These are phyloP conservation scores for Urechis unicinctus DNA, from an alignment of 2,888 invertebrate species.

Conservation along the genomic window DNA sequence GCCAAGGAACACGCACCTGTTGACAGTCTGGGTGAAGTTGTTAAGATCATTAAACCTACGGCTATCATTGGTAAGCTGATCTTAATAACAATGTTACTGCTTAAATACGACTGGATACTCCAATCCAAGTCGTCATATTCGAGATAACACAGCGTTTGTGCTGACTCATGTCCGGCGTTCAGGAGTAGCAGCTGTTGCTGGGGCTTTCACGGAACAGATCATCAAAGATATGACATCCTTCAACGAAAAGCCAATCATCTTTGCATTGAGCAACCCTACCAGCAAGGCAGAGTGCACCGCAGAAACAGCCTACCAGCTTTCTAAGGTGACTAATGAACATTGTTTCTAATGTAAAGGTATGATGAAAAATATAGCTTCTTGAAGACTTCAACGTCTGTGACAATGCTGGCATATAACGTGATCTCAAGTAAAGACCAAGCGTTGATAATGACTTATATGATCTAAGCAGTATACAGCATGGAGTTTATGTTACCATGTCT, in stretches of 20 bases:
- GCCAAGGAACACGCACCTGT: slow-evolving; percentile 68
- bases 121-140: too few relatives aligned
- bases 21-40: slow-evolving; percentile 72
- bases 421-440: too few relatives aligned
- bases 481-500: neutral
- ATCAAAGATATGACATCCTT: slow-evolving; percentile 76
- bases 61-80: slow-evolving; percentile 84
- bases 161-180: slow-evolving; percentile 67
- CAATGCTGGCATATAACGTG: neutral
- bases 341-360: neutral
- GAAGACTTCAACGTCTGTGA: neutral
- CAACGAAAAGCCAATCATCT: slow-evolving; percentile 84
- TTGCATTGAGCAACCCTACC: slow-evolving; percentile 97
- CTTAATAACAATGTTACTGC: slow-evolving; percentile 74
- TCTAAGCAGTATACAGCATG: too few relatives aligned
- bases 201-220: slow-evolving; percentile 84
- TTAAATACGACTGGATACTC: slow-evolving; percentile 77
- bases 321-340: slow-evolving; percentile 59
- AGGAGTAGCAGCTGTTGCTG: slow-evolving; percentile 86
- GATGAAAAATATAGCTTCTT: too few relatives aligned
- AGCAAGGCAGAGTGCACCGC: slow-evolving; percentile 98
- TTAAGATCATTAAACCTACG: slow-evolving; percentile 74
- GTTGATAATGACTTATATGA: too few relatives aligned
- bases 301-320: slow-evolving; percentile 81
- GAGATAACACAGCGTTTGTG: slow-evolving; percentile 88